A percentile compares a stretch with the other conserved stretches of the same genome.
Conservation (phyloP, 1,140 invertebrate genomes). For the Bombus pascuorum region DNA sequence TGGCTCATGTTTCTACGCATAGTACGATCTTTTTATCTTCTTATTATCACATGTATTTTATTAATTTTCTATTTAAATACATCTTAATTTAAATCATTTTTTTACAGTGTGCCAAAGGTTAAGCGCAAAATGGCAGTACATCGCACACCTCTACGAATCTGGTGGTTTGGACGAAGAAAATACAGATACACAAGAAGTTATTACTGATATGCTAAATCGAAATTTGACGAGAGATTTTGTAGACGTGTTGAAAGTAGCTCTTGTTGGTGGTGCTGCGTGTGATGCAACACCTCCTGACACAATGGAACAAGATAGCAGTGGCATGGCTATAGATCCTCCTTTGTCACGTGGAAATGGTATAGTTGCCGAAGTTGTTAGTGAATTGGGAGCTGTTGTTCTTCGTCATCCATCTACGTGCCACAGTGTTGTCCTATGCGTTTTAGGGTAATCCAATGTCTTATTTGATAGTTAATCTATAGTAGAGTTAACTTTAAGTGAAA, state of each 20-base stretch:
- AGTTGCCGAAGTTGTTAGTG: slow-evolving; percentile 87
- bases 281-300: slow-evolving; percentile 82
- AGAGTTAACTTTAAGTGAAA: neutral
- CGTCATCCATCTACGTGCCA: slow-evolving; percentile 86
- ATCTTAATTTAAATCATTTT: neutral
- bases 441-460: slow-evolving; percentile 78
- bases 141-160: slow-evolving; percentile 88
- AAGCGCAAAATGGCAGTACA: slow-evolving; percentile 90
- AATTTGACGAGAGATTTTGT: slow-evolving; percentile 94
- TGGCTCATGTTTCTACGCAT: slow-evolving; percentile 89
- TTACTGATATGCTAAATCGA: slow-evolving; percentile 94
- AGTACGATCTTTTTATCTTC: slow-evolving; percentile 83
- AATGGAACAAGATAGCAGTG: slow-evolving; percentile 87
- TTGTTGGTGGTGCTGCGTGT: slow-evolving; percentile 83
- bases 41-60: neutral
- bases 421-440: slow-evolving; percentile 85
- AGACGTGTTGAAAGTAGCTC: slow-evolving; percentile 89
- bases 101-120: slow-evolving; percentile 88
- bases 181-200: slow-evolving; percentile 92
- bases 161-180: slow-evolving; percentile 90
- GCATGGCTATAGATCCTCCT: slow-evolving; percentile 85
- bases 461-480: slow-evolving; percentile 12
- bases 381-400: slow-evolving; percentile 87
- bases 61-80: neutral
- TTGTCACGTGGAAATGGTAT: slow-evolving; percentile 83